Base-by-base conservation (phyloP, 2,113 vertebrate species). In the Oryzias curvinotus region DNA sequence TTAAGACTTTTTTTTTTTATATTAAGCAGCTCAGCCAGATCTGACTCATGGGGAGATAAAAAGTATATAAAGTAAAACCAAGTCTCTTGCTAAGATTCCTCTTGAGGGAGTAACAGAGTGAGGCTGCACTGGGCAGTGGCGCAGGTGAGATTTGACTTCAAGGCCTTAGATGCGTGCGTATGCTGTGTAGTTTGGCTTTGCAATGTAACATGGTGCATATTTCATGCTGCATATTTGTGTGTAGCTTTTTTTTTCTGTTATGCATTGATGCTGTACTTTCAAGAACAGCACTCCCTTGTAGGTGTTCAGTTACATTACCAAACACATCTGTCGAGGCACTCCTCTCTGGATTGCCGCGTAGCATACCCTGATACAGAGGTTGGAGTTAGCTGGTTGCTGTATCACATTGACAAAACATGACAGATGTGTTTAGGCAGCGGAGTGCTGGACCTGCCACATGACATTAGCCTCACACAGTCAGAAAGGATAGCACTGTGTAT, bases 371-470 rank as follows among this genome's bases (percentile, higher is more conserved):
- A 65, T 75, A 71, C 71, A 68, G 78, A 85, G 86, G 78, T 85
- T 83, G 73, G 78, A 89, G 79, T 68, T 78, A 50, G 78, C 85
- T 84, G 86, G 83, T 89, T 81, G 81, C 65, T 81, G 81, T 91
- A 85, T 90, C 90, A 86, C 87, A 44, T 28, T 90, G 93, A 92
- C 89, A 85, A 81, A 73, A 82, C 18, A 78, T 95, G 94, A 95
- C 93, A 88, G 91, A 94, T 93, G 87, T 87, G 90, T 93, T 93
- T 93, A 92, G 94, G 95, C 94, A 95, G 92, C 71, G 76, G 84
- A 89, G 92, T 92, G 91, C 92, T 77, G 84, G 90, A 89, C 63
- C 88, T 91, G 94, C 92, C 93, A 92, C 16, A 80, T 80, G 89
- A 91, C 82, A 95, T 96, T 94, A 95, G 88, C 86, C 89, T 96